Evolutionary conservation across 2,888 invertebrate species (phyloP).

Genomic region (Oscheius sp.): DNA sequence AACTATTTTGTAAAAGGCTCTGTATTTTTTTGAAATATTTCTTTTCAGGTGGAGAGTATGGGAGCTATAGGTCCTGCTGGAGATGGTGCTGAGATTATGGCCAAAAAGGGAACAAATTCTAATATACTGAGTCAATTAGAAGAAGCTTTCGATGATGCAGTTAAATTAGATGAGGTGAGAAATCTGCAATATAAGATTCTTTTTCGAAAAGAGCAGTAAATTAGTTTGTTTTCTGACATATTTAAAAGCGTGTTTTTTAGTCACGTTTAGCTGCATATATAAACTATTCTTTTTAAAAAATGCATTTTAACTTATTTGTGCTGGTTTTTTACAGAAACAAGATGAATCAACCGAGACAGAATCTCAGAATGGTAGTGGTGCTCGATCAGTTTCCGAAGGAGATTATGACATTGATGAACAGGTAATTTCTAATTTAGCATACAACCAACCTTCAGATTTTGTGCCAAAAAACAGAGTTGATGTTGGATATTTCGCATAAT

Average conservation of each 20-base stretch:
- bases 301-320: not conserved
- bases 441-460: conserved; percentile 11
- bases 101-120: conserved; percentile 8
- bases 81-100: conserved; percentile 9
- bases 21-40: too few relatives aligned
- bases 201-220: too few relatives aligned
- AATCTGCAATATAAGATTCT: not conserved
- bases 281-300: not conserved
- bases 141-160: not conserved
- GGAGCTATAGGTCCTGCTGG: conserved; percentile 26
- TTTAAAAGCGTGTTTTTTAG: not conserved
- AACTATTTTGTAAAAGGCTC: too few relatives aligned
- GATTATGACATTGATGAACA: conserved; percentile 35
- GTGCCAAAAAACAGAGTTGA: conserved; percentile 29
- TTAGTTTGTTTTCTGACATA: too few relatives aligned
- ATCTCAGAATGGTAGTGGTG: conserved; percentile 26
- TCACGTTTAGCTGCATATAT: not conserved
- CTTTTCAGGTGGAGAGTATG: conserved; percentile 5
- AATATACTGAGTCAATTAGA: not conserved
- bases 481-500: conserved; percentile 34
- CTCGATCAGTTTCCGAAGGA: conserved; percentile 21
- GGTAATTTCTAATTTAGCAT: not conserved
- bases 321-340: conserved; percentile 1
- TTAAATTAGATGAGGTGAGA: not conserved
- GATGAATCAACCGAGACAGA: conserved; percentile 10